Evolutionary conservation across 2,797 vertebrate species (phyloP), one percentile per base, ranked within the genome.

Genomic region (Oryzias sinensis): DNA sequence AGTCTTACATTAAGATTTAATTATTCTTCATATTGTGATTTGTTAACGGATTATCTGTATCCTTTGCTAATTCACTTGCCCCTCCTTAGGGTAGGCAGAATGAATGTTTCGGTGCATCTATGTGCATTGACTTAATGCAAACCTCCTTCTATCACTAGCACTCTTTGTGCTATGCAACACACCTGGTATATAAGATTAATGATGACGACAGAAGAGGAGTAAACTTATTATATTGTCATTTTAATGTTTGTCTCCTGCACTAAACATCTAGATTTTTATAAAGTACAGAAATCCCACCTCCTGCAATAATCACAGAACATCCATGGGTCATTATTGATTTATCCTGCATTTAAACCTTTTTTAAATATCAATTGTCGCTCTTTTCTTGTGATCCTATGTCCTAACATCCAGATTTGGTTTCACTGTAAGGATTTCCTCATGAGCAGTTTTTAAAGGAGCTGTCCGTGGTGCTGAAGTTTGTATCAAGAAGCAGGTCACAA

Each of bases 391-490:
- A 33, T 33, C 29, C 3, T 33, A 33, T 11, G 11, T 6, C 25
- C 2, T 52, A 40, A 17, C n/a, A 48, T 46, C 44, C 33, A 29
- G 54, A 9, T 16, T 63, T 18, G 53, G 18, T 20, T 45, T 20
- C 18, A 9, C 71, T 53, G 44, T 6, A 16, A n/a, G 13, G 49
- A 42, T 61, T 33, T 40, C 47, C 50, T 13, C 20, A 9, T 17
- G 25, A 54, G 59, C 29, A 27, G 8, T 2, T 37, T 37, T n/a
- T 61, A 3, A 51, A 4, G 64, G 85, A 86, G 65, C 91, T 92
- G 73, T 90, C 91, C 85, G 0, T 82, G 89, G 91, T 91, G 59
- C 91, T 92, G 90, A 91, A 87, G 14, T 40, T 50, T 37, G 42
- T 8, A 14, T 22, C 4, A 18, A 15, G 1, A 37, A 37, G 16